phyloP scores from a whole-genome alignment of 2,888 invertebrate genomes.

The Caenorhabditis sp. region DNA sequence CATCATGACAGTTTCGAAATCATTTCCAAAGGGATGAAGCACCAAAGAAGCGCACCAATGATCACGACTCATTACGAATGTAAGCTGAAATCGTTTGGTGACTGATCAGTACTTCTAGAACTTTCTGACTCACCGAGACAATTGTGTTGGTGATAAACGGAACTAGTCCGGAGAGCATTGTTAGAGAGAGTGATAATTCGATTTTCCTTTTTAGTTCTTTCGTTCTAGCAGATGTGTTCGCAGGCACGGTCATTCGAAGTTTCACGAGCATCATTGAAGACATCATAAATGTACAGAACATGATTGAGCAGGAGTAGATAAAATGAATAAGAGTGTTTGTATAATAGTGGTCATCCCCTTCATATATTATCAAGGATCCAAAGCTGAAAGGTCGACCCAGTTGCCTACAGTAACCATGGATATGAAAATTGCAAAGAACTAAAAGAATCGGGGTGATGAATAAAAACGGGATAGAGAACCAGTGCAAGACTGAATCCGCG shows the following conservation, averaged over 20 bases:
- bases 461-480: constrained; percentile 33
- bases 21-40: constrained; percentile 50
- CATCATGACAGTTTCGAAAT: constrained; percentile 48
- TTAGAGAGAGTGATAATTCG: constrained; percentile 41
- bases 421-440: constrained; percentile 11
- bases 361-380: constrained; percentile 33
- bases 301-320: constrained; percentile 4
- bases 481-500: not conserved
- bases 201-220: constrained; percentile 14
- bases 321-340: not conserved
- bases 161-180: constrained; percentile 38
- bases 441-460: constrained; percentile 23
- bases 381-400: constrained; percentile 38
- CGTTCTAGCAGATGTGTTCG: constrained; percentile 6
- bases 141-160: constrained; percentile 53
- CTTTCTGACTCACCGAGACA: constrained; percentile 31
- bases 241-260: constrained; percentile 14
- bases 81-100: constrained; percentile 25
- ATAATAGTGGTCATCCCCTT: not conserved
- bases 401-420: constrained; percentile 36
- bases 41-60: constrained; percentile 13
- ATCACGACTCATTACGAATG: constrained; percentile 5
- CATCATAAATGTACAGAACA: constrained; percentile 6
- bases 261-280: constrained; percentile 13
- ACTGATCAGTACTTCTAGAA: not conserved